These are phyloP conservation scores for Lathronympha strigana DNA, from an alignment of 2,888 invertebrate species.

Conservation along the genomic window DNA sequence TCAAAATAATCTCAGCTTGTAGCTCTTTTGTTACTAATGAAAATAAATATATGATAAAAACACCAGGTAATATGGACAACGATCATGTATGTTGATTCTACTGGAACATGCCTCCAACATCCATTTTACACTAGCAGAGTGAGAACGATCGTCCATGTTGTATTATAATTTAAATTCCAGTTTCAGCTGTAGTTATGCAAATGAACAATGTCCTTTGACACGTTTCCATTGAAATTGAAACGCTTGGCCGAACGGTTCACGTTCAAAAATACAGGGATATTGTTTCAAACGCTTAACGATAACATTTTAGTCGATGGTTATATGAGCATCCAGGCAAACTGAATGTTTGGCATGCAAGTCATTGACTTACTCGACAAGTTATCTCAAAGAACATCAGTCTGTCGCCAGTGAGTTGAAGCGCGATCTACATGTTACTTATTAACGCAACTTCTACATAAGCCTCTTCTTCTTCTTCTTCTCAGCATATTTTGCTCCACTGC, in stretches of 20 bases:
- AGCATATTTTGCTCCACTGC: too few relatives aligned
- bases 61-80: neutral
- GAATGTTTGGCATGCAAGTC: too few relatives aligned
- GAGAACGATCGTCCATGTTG: conserved; percentile 18
- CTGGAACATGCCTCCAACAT: neutral
- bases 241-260: conserved; percentile 10
- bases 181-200: conserved; percentile 31
- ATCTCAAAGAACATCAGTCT: too few relatives aligned
- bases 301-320: neutral
- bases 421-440: too few relatives aligned
- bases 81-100: neutral
- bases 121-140: conserved; percentile 8
- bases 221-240: conserved; percentile 22
- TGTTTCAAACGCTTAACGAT: neutral
- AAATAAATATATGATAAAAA: neutral
- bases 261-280: conserved; percentile 9
- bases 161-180: conserved; percentile 29
- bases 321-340: too few relatives aligned
- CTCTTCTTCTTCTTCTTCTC: too few relatives aligned
- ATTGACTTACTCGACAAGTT: too few relatives aligned
- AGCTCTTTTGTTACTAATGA: neutral
- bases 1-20: too few relatives aligned
- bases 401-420: too few relatives aligned
- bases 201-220: conserved; percentile 29
- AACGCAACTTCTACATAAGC: too few relatives aligned